phyloP scores from a whole-genome alignment of 2,797 vertebrate genomes.

The Enteromius unitaeniatus region DNA sequence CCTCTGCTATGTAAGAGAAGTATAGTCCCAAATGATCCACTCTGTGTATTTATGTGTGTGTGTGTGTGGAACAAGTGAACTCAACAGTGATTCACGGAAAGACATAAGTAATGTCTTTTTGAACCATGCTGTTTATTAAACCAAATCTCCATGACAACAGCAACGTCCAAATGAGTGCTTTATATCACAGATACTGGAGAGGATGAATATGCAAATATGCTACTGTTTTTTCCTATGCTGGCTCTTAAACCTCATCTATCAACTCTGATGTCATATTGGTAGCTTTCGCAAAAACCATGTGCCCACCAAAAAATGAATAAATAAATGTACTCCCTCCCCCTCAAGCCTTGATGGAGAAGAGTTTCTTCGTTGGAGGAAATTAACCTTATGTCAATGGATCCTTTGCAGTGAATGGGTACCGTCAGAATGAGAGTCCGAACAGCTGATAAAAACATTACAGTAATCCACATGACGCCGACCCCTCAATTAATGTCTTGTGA shows the following conservation, averaged over 20 bases:
- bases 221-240: background rate
- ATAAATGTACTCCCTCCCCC: background rate
- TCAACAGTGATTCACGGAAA: conserved; percentile 55
- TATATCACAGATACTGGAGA: conserved; percentile 9
- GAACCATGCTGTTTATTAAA: conserved; percentile 50
- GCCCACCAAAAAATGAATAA: background rate
- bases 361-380: background rate
- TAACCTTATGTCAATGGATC: background rate
- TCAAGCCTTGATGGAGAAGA: background rate
- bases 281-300: background rate
- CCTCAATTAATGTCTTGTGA: background rate
- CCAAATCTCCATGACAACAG: conserved; percentile 50
- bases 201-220: conserved; percentile 21
- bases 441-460: background rate
- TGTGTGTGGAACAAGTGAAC: conserved; percentile 51
- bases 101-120: conserved; percentile 37
- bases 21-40: conserved; percentile 11
- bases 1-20: conserved; percentile 5
- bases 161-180: conserved; percentile 20
- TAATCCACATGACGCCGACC: background rate
- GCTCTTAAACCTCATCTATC: conserved; percentile 2
- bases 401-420: background rate
- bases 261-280: background rate
- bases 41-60: background rate
- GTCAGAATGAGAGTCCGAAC: background rate